Evolutionary conservation across 2,113 vertebrate genomes (phyloP).

Genomic region (Campylomormyrus numenius): DNA sequence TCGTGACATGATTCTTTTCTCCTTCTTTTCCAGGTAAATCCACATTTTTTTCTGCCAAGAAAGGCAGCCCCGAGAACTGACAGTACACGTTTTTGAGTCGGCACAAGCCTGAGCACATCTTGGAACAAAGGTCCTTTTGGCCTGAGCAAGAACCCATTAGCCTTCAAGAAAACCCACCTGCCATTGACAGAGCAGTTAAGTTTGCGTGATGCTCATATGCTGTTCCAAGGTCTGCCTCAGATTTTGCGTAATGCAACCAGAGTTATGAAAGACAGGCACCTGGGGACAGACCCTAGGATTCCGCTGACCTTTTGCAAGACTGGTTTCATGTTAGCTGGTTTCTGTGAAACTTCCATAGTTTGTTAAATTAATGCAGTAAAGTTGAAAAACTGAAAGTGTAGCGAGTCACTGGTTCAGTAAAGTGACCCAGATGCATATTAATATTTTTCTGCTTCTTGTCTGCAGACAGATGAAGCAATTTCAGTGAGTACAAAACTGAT

Average conservation of each 20-base stretch:
- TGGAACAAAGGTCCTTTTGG: conserved; percentile 20
- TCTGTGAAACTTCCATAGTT: conserved; percentile 83
- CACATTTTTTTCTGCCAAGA: conserved; percentile 31
- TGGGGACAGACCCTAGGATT: conserved; percentile 33
- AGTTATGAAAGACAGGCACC: conserved; percentile 33
- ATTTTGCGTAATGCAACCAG: conserved; percentile 54
- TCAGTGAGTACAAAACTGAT: neutral
- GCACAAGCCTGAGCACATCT: conserved; percentile 48
- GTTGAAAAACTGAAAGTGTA: neutral
- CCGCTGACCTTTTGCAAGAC: conserved; percentile 29
- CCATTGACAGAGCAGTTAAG: neutral
- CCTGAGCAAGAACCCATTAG: neutral
- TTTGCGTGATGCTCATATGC: neutral
- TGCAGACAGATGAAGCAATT: neutral
- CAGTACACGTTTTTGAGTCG: conserved; percentile 63
- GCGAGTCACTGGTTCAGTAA: neutral
- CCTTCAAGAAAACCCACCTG: neutral
- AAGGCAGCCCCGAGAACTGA: conserved; percentile 50
- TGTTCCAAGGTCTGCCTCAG: conserved; percentile 30
- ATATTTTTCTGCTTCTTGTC: neutral
- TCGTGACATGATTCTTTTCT: neutral
- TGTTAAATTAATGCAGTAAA: conserved; percentile 65
- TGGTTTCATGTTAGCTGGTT: conserved; percentile 66
- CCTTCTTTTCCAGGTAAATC: conserved; percentile 22
- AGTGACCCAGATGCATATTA: neutral